Base-by-base conservation (phyloP, 2,888 invertebrate genomes). In the Drosophila heteroneura region DNA sequence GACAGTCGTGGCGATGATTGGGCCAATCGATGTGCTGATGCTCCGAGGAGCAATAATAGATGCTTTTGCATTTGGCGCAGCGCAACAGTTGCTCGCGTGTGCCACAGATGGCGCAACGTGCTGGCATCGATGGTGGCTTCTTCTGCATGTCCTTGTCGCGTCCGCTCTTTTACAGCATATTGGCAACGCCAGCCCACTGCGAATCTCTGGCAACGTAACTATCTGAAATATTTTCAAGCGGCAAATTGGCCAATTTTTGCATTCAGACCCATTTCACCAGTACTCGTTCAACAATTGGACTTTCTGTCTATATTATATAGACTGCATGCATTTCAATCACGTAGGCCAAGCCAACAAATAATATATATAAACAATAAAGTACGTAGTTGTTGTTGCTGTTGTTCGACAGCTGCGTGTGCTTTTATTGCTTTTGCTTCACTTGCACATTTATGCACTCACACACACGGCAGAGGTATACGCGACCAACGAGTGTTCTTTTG, bases 11-110 rank as follows among this genome's bases (percentile, higher is more conserved):
- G 94, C 96, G 97, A 91, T 97, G 97, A 81, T 94, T 94, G 91
- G 95, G 96, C 97, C 97, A 97, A 92, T 97, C 96, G 87, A 95
- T 94, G 78, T 95, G 95, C 93, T 97, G 97, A 92, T 97, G 97
- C 76, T 96, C 96, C 83, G 95, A 96, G 72, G 96, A 96, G 93
- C 97, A 97, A 93, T 97, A 97, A 93, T 95, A 96, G 60, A 95
- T 94, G 72, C 93, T 93, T 91, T 96, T 96, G 93, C 97, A 97
- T 83, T 96, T 95, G 81, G 95, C 95, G 93, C 97, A 97, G 85
- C 96, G 95, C 76, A 96, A 94, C 85, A 96, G 93, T 68, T 91
- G 91, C 61, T 91, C 83, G n/a, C 84, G 85, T 7, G 92, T 93
- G 67, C 91, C 91, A 64, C 93, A 93, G 57, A 91, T 89, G 71